Evolutionary conservation across 2,797 vertebrate species (phyloP).

Genomic region (Benthosema pterotum): DNA sequence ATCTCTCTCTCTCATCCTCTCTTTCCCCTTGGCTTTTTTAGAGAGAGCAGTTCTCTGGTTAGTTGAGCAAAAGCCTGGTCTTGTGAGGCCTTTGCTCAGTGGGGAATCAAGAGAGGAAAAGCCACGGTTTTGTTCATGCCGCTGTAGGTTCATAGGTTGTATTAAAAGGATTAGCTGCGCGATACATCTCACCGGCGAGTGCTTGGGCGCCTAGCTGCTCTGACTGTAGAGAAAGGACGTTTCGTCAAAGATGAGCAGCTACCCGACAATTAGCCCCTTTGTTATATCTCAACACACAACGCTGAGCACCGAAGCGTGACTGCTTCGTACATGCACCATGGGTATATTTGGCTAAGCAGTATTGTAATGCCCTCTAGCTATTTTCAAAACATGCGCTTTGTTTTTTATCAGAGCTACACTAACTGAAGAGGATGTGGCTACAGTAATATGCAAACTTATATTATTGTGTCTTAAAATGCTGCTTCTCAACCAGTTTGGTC

Average conservation of each 20-base stretch:
- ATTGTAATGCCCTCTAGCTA: conserved; percentile 30
- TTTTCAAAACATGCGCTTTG: conserved; percentile 1
- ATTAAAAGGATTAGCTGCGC: conserved; percentile 57
- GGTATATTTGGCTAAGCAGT: conserved; percentile 34
- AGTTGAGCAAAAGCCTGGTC: conserved; percentile 26
- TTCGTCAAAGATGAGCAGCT: conserved; percentile 28
- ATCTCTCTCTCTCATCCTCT: conserved; percentile 2
- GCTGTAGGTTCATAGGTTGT: conserved; percentile 46
- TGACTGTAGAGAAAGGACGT: conserved; percentile 33
- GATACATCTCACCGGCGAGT: conserved; percentile 49
- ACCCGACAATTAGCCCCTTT: conserved; percentile 32
- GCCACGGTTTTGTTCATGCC: conserved; percentile 42
- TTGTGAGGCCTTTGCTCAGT: conserved; percentile 36
- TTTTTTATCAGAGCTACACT: conserved; percentile 29
- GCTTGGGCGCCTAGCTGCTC: conserved; percentile 11
- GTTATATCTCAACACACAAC: conserved; percentile 18
- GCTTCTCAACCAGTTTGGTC: neutral
- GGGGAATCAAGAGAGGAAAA: conserved; percentile 25
- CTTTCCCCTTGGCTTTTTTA: conserved; percentile 13
- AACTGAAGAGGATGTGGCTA: conserved; percentile 32
- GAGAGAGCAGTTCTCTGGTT: conserved; percentile 41
- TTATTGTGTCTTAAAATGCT: too few relatives aligned
- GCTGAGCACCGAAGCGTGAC: conserved; percentile 13
- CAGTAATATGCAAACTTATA: neutral
- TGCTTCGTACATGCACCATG: conserved; percentile 6